phyloP scores from a whole-genome alignment of 2,888 invertebrate genomes.

The Sipha maydis region DNA sequence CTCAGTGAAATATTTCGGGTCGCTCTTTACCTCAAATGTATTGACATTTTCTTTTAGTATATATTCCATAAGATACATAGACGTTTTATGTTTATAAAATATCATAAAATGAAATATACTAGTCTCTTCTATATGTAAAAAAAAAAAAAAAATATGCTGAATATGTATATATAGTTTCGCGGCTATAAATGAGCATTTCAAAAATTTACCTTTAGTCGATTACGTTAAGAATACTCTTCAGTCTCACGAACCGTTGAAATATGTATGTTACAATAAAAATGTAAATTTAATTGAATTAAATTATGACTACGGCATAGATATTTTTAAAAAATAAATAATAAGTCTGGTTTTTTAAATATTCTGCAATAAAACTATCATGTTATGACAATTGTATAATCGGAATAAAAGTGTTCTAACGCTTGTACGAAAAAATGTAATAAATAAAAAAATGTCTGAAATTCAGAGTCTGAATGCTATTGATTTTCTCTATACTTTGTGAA shows the following conservation, averaged over 20 bases:
- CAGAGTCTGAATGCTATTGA: not conserved
- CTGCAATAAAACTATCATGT: conserved; percentile 11
- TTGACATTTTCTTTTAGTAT: not conserved
- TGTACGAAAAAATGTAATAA: conserved; percentile 3
- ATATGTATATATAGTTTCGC: not conserved
- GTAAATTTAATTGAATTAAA: conserved; percentile 8
- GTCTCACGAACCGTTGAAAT: not conserved
- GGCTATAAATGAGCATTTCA: not conserved
- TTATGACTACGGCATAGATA: not conserved
- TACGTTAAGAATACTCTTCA: not conserved
- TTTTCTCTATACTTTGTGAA: not conserved
- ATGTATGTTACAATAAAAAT: not conserved
- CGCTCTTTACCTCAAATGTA: not conserved
- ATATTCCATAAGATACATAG: not conserved
- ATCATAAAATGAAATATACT: not conserved
- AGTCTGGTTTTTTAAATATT: not conserved
- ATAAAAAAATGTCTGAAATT: not conserved
- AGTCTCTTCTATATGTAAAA: not conserved
- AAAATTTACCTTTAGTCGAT: not conserved
- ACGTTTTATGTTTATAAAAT: not conserved
- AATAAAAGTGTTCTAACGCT: not conserved
- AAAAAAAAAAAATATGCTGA: not conserved
- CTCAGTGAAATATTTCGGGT: not conserved
- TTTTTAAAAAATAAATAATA: conserved; percentile 4
- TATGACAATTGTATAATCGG: not conserved